Evolutionary conservation across 2,113 vertebrate species (phyloP).

Genomic region (Lonchura striata): DNA sequence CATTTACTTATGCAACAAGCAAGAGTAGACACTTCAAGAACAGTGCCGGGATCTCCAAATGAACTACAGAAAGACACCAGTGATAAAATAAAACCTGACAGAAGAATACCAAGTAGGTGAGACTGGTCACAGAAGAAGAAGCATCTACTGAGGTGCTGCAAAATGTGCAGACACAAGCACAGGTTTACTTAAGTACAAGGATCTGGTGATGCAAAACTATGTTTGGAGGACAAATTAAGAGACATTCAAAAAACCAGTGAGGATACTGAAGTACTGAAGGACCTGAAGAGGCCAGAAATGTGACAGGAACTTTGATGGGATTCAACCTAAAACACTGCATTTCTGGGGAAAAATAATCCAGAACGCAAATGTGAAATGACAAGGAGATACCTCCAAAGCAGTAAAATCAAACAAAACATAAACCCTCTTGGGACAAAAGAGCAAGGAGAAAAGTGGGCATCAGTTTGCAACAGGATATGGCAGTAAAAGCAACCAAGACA

Average conservation of each 20-base stretch:
- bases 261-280: neutral
- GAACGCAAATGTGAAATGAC: neutral
- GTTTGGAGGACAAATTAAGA: neutral
- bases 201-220: neutral
- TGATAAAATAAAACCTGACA: neutral
- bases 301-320: constrained; percentile 6
- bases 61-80: neutral
- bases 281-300: constrained; percentile 5
- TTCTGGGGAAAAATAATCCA: constrained; percentile 4
- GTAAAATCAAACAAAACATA: neutral
- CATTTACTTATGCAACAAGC: neutral
- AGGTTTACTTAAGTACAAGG: neutral
- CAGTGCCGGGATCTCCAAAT: neutral
- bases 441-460: neutral
- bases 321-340: neutral
- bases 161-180: neutral
- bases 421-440: neutral
- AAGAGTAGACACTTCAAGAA: neutral
- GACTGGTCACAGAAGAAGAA: neutral
- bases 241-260: neutral
- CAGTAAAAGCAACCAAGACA: neutral
- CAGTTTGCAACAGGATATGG: neutral
- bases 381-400: neutral
- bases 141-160: neutral
- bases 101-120: neutral